phyloP scores from a whole-genome alignment of 1,140 invertebrate genomes.

The Neodiprion fabricii region DNA sequence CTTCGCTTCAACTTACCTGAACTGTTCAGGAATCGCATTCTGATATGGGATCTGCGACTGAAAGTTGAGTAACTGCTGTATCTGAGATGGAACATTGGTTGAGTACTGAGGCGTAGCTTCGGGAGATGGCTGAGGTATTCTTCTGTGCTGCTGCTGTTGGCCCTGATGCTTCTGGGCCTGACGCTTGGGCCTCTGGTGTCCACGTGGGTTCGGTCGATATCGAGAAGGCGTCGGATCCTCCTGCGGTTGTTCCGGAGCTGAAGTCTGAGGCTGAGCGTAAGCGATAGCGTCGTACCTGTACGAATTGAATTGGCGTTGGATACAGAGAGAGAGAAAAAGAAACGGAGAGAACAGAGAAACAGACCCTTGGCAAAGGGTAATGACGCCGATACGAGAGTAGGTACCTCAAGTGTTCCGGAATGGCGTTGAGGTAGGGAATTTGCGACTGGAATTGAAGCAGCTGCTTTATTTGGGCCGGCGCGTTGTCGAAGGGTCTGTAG shows the following conservation, averaged over 20 bases:
- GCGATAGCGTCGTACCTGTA: slow-evolving; percentile 43
- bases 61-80: slow-evolving; percentile 53
- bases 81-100: slow-evolving; percentile 48
- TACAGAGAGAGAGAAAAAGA: no score
- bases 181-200: background rate
- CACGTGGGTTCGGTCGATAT: slow-evolving; percentile 31
- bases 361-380: no score
- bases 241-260: slow-evolving; percentile 31
- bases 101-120: background rate
- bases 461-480: slow-evolving; percentile 52
- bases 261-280: slow-evolving; percentile 36
- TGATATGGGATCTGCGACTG: slow-evolving; percentile 56
- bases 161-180: slow-evolving; percentile 9
- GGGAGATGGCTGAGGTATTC: background rate
- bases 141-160: background rate
- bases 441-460: slow-evolving; percentile 54
- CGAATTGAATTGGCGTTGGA: background rate
- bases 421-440: slow-evolving; percentile 55
- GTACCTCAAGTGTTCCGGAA: slow-evolving; percentile 58
- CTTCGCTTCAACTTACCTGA: slow-evolving; percentile 39
- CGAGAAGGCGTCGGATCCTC: slow-evolving; percentile 13
- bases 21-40: slow-evolving; percentile 56
- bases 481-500: slow-evolving; percentile 44
- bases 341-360: no score
- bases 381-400: background rate